These are phyloP conservation scores for Chironomus tepperi DNA, from an alignment of 1,140 invertebrate genomes.

Conservation along the genomic window DNA sequence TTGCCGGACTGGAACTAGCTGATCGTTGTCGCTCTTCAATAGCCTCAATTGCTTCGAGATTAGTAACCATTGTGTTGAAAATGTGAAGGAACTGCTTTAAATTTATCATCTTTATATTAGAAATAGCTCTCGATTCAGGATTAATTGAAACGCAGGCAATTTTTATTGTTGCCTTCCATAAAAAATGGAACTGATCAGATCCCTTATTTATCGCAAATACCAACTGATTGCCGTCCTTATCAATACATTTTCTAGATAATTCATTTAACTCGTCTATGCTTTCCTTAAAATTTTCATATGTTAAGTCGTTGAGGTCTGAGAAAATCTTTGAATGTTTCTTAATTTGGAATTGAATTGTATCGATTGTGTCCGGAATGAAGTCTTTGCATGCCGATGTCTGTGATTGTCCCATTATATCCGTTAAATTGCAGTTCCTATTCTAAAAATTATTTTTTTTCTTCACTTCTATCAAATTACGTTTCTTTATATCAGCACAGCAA, in stretches of 20 bases:
- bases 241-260: constrained; percentile 47
- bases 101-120: constrained; percentile 48
- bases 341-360: constrained; percentile 31
- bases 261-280: constrained; percentile 43
- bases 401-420: constrained; percentile 29
- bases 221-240: constrained; percentile 51
- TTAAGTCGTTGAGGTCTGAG: constrained; percentile 41
- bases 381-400: constrained; percentile 28
- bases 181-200: constrained; percentile 48
- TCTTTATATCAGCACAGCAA: too few species aligned
- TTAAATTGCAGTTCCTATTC: too few species aligned
- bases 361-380: constrained; percentile 30
- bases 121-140: constrained; percentile 42
- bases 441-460: too few species aligned
- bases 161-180: constrained; percentile 60
- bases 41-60: constrained; percentile 31
- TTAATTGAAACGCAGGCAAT: constrained; percentile 57
- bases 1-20: constrained; percentile 3
- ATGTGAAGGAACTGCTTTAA: constrained; percentile 52
- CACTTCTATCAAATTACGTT: too few species aligned
- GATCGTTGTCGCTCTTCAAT: constrained; percentile 29
- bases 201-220: constrained; percentile 55
- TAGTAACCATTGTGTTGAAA: constrained; percentile 41
- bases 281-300: constrained; percentile 45
- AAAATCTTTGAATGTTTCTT: constrained; percentile 36